phyloP scores from a whole-genome alignment of 2,888 invertebrate genomes.

The Nineta flava region DNA sequence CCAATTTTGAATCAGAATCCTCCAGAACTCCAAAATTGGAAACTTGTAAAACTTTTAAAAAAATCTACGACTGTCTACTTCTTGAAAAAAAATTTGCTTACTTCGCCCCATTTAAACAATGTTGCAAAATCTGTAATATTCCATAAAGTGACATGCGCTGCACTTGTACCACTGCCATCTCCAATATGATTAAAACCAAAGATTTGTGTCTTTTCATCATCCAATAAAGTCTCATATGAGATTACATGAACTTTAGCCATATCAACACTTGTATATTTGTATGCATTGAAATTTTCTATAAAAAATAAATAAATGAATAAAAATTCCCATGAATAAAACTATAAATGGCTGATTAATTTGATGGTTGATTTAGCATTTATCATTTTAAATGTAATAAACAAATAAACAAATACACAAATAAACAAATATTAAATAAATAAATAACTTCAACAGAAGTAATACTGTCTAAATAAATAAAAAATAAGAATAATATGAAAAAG shows the following conservation, averaged over 20 bases:
- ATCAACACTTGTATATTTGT: slow-evolving; percentile 46
- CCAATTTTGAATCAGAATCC: too few relatives aligned
- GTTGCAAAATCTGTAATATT: slow-evolving; percentile 55
- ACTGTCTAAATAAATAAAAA: too few relatives aligned
- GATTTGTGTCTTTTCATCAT: slow-evolving; percentile 60
- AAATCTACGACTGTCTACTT: too few relatives aligned
- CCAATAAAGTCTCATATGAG: slow-evolving; percentile 58
- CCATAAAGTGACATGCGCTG: slow-evolving; percentile 54
- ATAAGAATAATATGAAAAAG: too few relatives aligned
- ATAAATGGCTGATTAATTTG: not conserved
- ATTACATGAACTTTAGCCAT: slow-evolving; percentile 53
- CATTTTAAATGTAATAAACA: not conserved
- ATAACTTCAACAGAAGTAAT: too few relatives aligned
- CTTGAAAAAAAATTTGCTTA: too few relatives aligned
- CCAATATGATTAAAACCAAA: slow-evolving; percentile 59
- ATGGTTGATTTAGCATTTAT: not conserved
- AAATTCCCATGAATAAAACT: not conserved
- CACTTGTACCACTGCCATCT: slow-evolving; percentile 43
- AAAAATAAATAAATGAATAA: slow-evolving; percentile 7
- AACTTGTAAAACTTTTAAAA: too few relatives aligned
- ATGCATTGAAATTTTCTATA: slow-evolving; percentile 50
- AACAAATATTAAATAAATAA: too few relatives aligned
- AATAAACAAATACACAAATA: too few relatives aligned
- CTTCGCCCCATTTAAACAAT: slow-evolving; percentile 60
- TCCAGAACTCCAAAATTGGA: too few relatives aligned